Evolutionary conservation across 2,797 vertebrate species (phyloP).

Genomic region (Poeciliopsis infans): DNA sequence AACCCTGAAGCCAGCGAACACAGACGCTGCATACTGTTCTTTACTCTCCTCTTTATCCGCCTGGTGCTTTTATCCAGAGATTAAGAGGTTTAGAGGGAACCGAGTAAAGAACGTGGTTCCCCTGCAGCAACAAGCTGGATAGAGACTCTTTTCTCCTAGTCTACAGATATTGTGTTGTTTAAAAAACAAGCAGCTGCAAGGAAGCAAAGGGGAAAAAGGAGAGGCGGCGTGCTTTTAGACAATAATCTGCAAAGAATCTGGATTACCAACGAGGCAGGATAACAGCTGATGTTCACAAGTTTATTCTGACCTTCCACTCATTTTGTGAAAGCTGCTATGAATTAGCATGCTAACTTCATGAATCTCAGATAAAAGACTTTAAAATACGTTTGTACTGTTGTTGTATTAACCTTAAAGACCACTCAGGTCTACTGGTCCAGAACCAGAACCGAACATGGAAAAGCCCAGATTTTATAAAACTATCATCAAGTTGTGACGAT

Average conservation of each 20-base stretch:
- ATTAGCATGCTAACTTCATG: neutral
- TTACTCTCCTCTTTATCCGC: constrained; percentile 33
- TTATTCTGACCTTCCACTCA: neutral
- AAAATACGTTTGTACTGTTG: too few relatives aligned
- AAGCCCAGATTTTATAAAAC: too few relatives aligned
- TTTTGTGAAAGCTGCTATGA: neutral
- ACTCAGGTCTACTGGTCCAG: too few relatives aligned
- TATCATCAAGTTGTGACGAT: too few relatives aligned
- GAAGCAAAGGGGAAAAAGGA: constrained; percentile 19
- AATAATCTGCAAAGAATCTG: constrained; percentile 6
- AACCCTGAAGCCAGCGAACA: constrained; percentile 43
- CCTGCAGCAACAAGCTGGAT: constrained; percentile 49
- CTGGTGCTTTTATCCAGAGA: constrained; percentile 38
- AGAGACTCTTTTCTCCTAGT: constrained; percentile 52
- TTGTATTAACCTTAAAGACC: too few relatives aligned
- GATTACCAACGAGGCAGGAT: neutral
- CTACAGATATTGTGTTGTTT: constrained; percentile 64
- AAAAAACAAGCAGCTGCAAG: constrained; percentile 58
- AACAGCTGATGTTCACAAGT: neutral
- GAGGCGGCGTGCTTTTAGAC: constrained; percentile 25
- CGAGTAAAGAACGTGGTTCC: constrained; percentile 36
- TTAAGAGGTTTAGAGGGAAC: constrained; percentile 57
- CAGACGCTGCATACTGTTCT: constrained; percentile 53
- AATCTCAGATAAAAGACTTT: too few relatives aligned
- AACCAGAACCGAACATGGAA: too few relatives aligned